Conservation (phyloP, 2,797 vertebrate species). For the Pangasius sanitwongsei region DNA sequence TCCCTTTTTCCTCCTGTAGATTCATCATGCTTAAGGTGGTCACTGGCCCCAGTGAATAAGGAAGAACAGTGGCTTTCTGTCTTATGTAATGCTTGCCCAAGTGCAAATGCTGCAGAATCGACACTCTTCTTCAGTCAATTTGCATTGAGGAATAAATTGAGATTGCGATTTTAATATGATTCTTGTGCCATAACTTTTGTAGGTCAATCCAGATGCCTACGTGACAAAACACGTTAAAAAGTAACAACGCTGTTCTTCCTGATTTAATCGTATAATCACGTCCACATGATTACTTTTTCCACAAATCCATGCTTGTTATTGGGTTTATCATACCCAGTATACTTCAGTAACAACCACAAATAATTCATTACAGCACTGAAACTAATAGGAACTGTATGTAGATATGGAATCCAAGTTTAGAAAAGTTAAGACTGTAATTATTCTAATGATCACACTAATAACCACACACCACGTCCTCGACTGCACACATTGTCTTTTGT, state of each 20-base stretch:
- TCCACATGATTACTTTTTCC: background rate
- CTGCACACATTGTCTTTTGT: background rate
- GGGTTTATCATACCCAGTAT: background rate
- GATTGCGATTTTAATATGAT: background rate
- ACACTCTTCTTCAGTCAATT: background rate
- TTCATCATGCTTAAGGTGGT: background rate
- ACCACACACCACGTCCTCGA: background rate
- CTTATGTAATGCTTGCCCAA: background rate
- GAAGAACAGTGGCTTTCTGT: background rate
- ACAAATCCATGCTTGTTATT: background rate
- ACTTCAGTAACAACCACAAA: background rate
- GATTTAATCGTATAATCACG: background rate
- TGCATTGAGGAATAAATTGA: background rate
- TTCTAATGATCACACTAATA: background rate
- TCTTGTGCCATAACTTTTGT: background rate
- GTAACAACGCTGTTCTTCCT: background rate
- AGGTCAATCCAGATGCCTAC: background rate
- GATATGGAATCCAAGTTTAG: background rate
- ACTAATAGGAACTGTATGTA: background rate
- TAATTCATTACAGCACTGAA: too few relatives aligned
- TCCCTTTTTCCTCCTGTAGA: background rate
- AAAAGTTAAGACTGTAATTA: background rate
- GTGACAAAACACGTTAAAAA: accelerated
- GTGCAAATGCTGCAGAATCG: background rate
- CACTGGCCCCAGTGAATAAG: background rate